Evolutionary conservation across 2,797 vertebrate species (phyloP).

Genomic region (Valencia hispanica): DNA sequence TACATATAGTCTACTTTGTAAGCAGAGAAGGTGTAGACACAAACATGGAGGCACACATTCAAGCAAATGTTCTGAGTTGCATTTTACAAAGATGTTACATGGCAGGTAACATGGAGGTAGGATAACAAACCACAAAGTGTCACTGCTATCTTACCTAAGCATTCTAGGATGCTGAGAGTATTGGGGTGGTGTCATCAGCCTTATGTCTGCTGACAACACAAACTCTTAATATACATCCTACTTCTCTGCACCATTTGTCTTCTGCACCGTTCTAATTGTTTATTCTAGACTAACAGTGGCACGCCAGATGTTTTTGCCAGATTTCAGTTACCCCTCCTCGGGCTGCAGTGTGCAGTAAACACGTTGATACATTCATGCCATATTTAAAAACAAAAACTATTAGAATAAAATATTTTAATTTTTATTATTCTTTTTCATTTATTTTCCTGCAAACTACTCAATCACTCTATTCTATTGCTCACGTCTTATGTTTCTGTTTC

Average conservation of each 20-base stretch:
- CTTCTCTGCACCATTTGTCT: conserved; percentile 41
- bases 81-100: conserved; percentile 46
- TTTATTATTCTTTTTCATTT: conserved; percentile 79
- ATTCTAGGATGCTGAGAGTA: conserved; percentile 39
- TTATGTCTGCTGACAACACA: conserved; percentile 55
- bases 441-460: conserved; percentile 24
- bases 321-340: conserved; percentile 33
- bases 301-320: conserved; percentile 64
- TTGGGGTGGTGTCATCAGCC: conserved; percentile 53
- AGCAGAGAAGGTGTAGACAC: conserved; percentile 46
- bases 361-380: conserved; percentile 58
- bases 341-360: conserved; percentile 67
- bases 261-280: conserved; percentile 41
- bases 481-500: conserved; percentile 34
- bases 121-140: conserved; percentile 45
- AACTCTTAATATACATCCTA: conserved; percentile 25
- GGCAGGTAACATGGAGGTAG: conserved; percentile 51
- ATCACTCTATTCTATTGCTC: no score
- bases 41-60: conserved; percentile 20
- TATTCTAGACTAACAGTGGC: conserved; percentile 65
- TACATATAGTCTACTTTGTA: conserved; percentile 49
- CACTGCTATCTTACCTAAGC: conserved; percentile 46
- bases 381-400: conserved; percentile 66
- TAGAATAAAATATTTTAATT: conserved; percentile 68
- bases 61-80: conserved; percentile 42